Base-by-base conservation (phyloP, 2,888 invertebrate species). In the Eupsilia transversa region DNA sequence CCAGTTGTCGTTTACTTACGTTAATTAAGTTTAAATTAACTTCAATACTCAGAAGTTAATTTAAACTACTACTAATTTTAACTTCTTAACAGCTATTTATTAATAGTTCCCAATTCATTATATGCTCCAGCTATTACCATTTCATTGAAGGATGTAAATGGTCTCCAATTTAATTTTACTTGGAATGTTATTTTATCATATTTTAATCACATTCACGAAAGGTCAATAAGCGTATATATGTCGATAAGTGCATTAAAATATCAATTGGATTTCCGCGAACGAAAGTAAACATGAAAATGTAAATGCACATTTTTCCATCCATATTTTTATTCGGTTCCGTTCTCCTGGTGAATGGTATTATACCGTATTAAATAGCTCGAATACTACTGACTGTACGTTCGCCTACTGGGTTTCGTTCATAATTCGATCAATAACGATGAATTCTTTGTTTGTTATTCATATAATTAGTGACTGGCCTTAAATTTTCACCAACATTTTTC, bases 401-500 rank as follows among this genome's bases (percentile, higher is more conserved):
- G 27, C 7, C 41, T n/a, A 60, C 69, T 54, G 4, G 33, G 1
- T 69, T 78, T 73, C 20, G 43, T 68, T 72, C 30, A 67, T 76
- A 80, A 73, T 49, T 65, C 64, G 75, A 86, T 82, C 72, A 60
- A 80, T 79, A 72, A 59, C 46, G 10, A 35, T 56, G 20, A 73
- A 77, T 74, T 82, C 63, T 86, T 80, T 76, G 74, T 85, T 79
- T 74, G 68, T 43, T 7, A 56, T 35, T 41, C 38, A 27, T 56
- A 63, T 72, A 74, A 84, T 82, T 77, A 77, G 46, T 72, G 69
- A 30, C 54, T 79, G 46, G 38, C 23, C 75, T 78, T 52, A n/a
- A 49, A 35, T 52, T 65, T 74, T 57, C 33, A 38, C 38, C 54
- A 56, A n/a, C 30, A 59, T 69, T 72, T 60, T 66, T 57, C 23